Conservation (phyloP, 2,888 invertebrate genomes). For the Elysia crispata region DNA sequence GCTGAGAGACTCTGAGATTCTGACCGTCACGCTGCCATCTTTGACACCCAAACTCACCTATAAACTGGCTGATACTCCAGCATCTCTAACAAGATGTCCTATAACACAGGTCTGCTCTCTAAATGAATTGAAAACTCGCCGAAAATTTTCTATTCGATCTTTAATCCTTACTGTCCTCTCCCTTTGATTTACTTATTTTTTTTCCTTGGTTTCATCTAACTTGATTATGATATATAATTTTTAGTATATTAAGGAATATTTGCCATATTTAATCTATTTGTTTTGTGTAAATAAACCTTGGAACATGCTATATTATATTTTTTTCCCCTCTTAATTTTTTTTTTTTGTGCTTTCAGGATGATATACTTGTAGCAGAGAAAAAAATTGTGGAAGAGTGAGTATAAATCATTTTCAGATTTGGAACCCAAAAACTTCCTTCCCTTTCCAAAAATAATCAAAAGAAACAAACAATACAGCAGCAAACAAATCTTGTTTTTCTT, state of each 20-base stretch:
- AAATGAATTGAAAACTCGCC: no score
- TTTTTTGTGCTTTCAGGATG: constrained; percentile 30
- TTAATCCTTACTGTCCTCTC: no score
- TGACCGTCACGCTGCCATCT: constrained; percentile 26
- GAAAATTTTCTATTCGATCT: no score
- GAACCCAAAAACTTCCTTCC: no score
- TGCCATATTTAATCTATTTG: no score
- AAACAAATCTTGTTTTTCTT: no score
- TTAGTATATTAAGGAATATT: background rate
- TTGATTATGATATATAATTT: background rate
- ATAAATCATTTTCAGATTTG: background rate
- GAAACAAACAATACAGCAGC: no score
- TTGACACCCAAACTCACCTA: background rate
- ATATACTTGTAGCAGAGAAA: constrained; percentile 31
- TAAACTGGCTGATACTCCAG: background rate
- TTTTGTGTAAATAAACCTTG: no score
- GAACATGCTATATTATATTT: no score
- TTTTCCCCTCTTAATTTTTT: background rate
- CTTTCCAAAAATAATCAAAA: no score
- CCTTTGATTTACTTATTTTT: background rate
- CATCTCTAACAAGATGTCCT: constrained; percentile 4
- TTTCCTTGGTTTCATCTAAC: background rate
- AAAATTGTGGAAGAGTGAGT: constrained; percentile 34
- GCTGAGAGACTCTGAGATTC: background rate
- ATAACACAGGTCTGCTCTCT: constrained; percentile 16